A percentile compares a stretch with the other conserved stretches of the same genome.
Conservation (phyloP, 1,140 invertebrate species). For the Anthonomus grandis region DNA sequence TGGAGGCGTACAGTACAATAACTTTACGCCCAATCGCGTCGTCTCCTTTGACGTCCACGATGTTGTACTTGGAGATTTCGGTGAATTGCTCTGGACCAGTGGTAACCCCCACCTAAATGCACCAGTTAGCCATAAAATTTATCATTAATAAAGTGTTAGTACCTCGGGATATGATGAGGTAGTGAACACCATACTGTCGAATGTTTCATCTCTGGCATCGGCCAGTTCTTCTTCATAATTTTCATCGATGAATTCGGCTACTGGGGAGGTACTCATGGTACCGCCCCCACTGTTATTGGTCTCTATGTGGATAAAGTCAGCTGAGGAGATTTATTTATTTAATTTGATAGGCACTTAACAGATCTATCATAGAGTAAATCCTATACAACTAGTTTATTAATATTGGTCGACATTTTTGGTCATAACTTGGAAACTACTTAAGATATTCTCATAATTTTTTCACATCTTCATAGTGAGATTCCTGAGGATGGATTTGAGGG, state of each 20-base stretch:
- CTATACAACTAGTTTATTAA: too few relatives aligned
- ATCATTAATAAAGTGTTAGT: not conserved
- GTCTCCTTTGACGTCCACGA: slow-evolving; percentile 89
- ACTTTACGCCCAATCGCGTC: slow-evolving; percentile 87
- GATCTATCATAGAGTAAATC: too few relatives aligned
- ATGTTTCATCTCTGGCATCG: slow-evolving; percentile 41
- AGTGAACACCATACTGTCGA: slow-evolving; percentile 40
- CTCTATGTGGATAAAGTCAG: slow-evolving; percentile 45
- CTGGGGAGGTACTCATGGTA: slow-evolving; percentile 39
- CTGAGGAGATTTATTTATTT: slow-evolving; percentile 30
- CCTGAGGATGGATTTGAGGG: too few relatives aligned
- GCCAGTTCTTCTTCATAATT: slow-evolving; percentile 90
- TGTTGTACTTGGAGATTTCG: slow-evolving; percentile 77
- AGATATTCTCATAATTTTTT: too few relatives aligned
- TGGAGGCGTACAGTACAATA: slow-evolving; percentile 92
- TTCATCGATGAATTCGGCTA: slow-evolving; percentile 64
- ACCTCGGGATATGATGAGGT: slow-evolving; percentile 48
- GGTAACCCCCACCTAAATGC: slow-evolving; percentile 16
- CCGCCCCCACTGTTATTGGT: slow-evolving; percentile 36
- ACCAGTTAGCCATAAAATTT: not conserved
- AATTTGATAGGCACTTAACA: not conserved
- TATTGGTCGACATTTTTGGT: too few relatives aligned
- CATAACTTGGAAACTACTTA: too few relatives aligned
- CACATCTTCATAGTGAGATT: too few relatives aligned
- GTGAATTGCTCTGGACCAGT: slow-evolving; percentile 60